Base-by-base conservation (phyloP, 1,140 invertebrate species). In the Drosophila ananassae region DNA sequence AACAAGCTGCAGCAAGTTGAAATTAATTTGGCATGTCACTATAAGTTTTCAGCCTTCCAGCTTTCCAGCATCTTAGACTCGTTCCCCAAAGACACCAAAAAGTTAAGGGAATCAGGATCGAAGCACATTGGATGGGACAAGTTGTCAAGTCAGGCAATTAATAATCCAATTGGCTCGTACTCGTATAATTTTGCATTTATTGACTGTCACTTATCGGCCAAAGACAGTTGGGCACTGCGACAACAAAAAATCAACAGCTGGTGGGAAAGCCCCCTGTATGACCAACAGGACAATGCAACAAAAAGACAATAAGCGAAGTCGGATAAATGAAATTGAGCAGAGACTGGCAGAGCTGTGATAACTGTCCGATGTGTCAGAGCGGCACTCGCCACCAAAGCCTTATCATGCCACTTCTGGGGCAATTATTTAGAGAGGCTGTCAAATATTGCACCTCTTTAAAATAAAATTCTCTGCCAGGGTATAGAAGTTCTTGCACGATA, bases 131-230 rank as follows among this genome's bases (percentile, higher is more conserved):
- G 41, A 46, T 51, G 51, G 51, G 61, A 79, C 73, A 79, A 77
- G 61, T 83, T 83, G 79, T 83, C 79, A 83, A 81, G 71, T 66
- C 39, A 52, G 51, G 41, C 81, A 89, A 87, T 87, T 87, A 87
- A 87, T 87, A 87, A 87, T 82, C 89, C 82, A 89, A 85, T 62
- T 78, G 37, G 52, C 73, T 63, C 32, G 54, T 51, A 73, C 73
- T 78, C 73, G 10, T 10, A 34, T 37, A 82, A 83, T 78, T 81
- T 82, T 78, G 52, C 62, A 79, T 85, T 73, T 64, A 85, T 77
- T 73, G 78, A 46, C 64, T 79, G 71, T 84, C 80, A 75, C 56
- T 74, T 62, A 64, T 56, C 52, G 64, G 54, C 46, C 28, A 47
- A 25, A 58, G 67, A 57, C 64, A 44, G 24, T 67, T 66, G 34